Evolutionary conservation across 92 coral and sea anemone species (phyloP), one percentile per base, ranked within the genome.

Genomic region (Hydrozoanthus gracilis): DNA sequence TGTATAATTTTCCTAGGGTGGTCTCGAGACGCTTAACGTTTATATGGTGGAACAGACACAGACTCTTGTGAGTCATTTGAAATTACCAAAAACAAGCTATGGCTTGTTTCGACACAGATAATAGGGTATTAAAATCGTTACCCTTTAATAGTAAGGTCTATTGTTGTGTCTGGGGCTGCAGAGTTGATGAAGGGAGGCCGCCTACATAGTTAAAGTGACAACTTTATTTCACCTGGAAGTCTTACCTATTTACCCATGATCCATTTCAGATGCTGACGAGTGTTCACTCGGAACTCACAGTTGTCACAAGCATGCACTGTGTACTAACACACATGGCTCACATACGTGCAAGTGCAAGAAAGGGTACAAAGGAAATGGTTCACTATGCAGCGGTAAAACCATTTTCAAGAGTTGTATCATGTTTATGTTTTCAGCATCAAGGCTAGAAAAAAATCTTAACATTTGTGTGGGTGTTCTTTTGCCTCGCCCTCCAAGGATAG

Each of bases 261-360:
- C 39, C 44, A 8, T 68, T 56, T 77, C 90, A 49, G 92, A 90
- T 82, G 16, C 79, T 12, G 80, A 90, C 54, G 92, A 90, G 76
- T 90, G 92, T 64, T 72, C 77, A 15, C 74, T 75, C 1, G 82
- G 73, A 67, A 79, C 10, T 44, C 86, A 7, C 14, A 75, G 61
- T 48, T 90, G 93, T 54, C 47, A 84, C 48, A 68, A 17, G 2
- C 49, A 82, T 51, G 90, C 93, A 10, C 16, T 45, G 6, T 90
- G 90, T 54, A 66, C 73, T 39, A 90, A 87, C 61, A 71, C 66
- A 0, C 5, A 49, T 50, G 93, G 93, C 7, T 65, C 88, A 8
- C 88, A 69, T 46, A 4, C 56, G 0, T 91, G 93, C 45, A 39
- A 49, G 46, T 91, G 93, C 65, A 77, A 82, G 7, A 52, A 60